These are phyloP conservation scores for Monoplex corrugatus DNA, from an alignment of 2,888 invertebrate genomes.

Conservation along the genomic window DNA sequence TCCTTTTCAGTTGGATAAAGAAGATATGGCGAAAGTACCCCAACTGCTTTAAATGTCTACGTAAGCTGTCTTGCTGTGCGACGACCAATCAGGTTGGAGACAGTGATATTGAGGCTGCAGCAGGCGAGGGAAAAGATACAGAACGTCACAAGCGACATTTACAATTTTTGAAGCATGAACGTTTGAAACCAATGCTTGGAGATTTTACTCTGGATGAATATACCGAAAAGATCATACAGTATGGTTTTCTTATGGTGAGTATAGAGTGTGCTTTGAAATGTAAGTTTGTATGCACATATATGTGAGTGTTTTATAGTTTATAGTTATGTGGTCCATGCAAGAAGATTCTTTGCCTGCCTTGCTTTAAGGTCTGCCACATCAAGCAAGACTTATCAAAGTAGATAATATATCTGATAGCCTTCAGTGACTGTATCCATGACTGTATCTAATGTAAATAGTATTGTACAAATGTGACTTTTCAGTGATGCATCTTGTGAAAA, in stretches of 20 bases:
- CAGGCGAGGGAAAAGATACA: slow-evolving; percentile 26
- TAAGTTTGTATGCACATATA: not conserved
- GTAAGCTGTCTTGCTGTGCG: slow-evolving; percentile 50
- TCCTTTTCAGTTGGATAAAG: slow-evolving; percentile 7
- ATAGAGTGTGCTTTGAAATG: not conserved
- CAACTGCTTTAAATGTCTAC: slow-evolving; percentile 49
- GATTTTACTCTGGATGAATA: slow-evolving; percentile 83
- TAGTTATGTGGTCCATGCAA: too few species aligned
- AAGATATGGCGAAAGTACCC: slow-evolving; percentile 61
- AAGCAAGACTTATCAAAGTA: too few species aligned
- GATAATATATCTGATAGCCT: too few species aligned
- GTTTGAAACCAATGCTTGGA: slow-evolving; percentile 80
- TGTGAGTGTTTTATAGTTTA: not conserved
- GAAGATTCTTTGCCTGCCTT: too few species aligned
- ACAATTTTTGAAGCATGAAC: slow-evolving; percentile 79
- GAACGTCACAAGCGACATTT: slow-evolving; percentile 44
- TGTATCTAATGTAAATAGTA: too few species aligned
- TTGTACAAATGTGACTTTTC: too few species aligned
- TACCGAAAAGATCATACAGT: slow-evolving; percentile 83
- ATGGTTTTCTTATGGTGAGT: slow-evolving; percentile 82
- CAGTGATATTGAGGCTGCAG: slow-evolving; percentile 47
- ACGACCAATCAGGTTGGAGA: slow-evolving; percentile 58
- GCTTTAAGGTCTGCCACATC: too few species aligned
- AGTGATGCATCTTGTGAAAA: too few species aligned
- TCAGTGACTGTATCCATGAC: too few species aligned